Evolutionary conservation across 64 coral and sea anemone species (phyloP).

Genomic region (Montipora efflorescens): DNA sequence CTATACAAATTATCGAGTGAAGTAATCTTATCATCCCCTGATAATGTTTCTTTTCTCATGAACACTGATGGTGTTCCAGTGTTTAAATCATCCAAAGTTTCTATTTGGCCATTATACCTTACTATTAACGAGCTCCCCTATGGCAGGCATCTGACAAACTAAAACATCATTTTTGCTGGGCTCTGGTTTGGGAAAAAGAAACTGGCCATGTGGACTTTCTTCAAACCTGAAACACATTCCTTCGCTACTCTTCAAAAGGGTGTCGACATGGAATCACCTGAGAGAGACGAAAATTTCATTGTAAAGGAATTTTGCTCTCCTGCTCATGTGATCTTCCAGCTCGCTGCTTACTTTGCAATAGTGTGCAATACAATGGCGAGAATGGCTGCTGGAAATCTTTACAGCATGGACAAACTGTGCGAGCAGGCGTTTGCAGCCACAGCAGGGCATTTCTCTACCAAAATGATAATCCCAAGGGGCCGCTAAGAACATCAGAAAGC

Average conservation of each 20-base stretch:
- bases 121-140: slow-evolving; percentile 59
- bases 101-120: slow-evolving; percentile 39
- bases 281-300: slow-evolving; percentile 2
- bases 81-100: slow-evolving; percentile 62
- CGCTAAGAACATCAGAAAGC: no score
- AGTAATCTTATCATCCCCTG: background rate
- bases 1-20: slow-evolving; percentile 9
- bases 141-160: slow-evolving; percentile 20
- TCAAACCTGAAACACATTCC: slow-evolving; percentile 53
- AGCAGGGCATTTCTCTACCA: no score
- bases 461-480: no score
- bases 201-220: slow-evolving; percentile 58
- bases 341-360: slow-evolving; percentile 62
- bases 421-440: background rate
- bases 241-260: slow-evolving; percentile 28
- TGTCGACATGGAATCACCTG: slow-evolving; percentile 40
- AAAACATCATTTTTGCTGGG: slow-evolving; percentile 74
- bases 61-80: background rate
- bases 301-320: slow-evolving; percentile 48
- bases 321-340: slow-evolving; percentile 72
- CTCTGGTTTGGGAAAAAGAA: slow-evolving; percentile 77
- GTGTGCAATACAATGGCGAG: slow-evolving; percentile 70
- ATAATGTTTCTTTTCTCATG: slow-evolving; percentile 28
- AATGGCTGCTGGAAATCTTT: slow-evolving; percentile 52
- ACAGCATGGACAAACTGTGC: background rate